Evolutionary conservation across 2,888 invertebrate genomes (phyloP).

Genomic region (Drosophila pseudotalamancana): DNA sequence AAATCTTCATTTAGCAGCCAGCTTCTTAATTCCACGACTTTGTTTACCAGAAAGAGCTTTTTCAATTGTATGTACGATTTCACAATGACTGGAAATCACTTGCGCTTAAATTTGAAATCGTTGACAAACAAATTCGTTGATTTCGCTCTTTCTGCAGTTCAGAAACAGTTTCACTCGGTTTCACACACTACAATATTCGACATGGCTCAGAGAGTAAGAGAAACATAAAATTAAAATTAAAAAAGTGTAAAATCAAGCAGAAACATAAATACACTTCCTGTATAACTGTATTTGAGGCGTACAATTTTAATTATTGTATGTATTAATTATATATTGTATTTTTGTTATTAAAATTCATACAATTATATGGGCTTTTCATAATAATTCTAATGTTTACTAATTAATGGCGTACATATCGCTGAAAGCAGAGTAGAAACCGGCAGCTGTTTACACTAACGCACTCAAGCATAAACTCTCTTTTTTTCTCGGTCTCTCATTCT

Average conservation of each 20-base stretch:
- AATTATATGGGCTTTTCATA: too few relatives aligned
- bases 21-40: neutral
- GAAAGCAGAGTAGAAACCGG: neutral
- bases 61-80: constrained; percentile 44
- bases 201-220: constrained; percentile 7
- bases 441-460: constrained; percentile 22
- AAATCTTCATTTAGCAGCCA: neutral
- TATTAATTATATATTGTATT: too few relatives aligned
- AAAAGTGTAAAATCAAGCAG: neutral
- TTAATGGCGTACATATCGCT: too few relatives aligned
- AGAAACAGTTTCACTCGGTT: neutral
- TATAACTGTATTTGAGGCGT: too few relatives aligned
- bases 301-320: too few relatives aligned
- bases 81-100: constrained; percentile 57
- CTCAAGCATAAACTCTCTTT: neutral
- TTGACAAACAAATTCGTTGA: constrained; percentile 20
- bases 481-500: constrained; percentile 8
- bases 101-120: constrained; percentile 26
- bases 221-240: constrained; percentile 1
- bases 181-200: neutral
- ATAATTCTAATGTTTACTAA: too few relatives aligned
- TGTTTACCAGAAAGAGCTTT: constrained; percentile 26
- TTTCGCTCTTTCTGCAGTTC: constrained; percentile 4
- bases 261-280: constrained; percentile 5
- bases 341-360: too few relatives aligned